Percentiles rank a stretch among this genome's conserved stretches.
phyloP scores from a whole-genome alignment of 2,113 vertebrate species.

The Scophthalmus maximus region DNA sequence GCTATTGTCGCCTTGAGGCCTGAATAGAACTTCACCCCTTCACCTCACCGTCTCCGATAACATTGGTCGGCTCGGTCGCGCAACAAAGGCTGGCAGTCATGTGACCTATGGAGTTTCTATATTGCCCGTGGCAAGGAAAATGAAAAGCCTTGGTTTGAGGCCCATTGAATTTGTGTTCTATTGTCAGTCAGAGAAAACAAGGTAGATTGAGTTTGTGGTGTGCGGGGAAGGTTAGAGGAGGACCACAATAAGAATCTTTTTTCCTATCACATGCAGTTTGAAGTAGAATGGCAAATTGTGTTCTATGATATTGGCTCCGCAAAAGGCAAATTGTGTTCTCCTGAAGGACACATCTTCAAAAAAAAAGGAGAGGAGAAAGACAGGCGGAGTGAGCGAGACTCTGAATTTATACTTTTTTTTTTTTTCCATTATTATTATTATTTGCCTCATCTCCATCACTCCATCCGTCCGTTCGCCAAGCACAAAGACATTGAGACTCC shows the following conservation, averaged over 20 bases:
- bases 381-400: background rate
- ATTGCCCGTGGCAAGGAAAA: slow-evolving; percentile 55
- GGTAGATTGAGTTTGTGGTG: slow-evolving; percentile 78
- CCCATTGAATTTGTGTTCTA: slow-evolving; percentile 72
- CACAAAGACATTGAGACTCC: slow-evolving; percentile 22
- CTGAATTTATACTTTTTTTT: slow-evolving; percentile 58
- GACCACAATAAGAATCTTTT: slow-evolving; percentile 69
- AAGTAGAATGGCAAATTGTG: slow-evolving; percentile 71
- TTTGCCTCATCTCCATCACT: slow-evolving; percentile 58
- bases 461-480: slow-evolving; percentile 40
- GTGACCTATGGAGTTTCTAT: slow-evolving; percentile 69
- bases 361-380: slow-evolving; percentile 60
- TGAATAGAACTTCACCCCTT: slow-evolving; percentile 67
- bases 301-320: slow-evolving; percentile 63
- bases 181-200: slow-evolving; percentile 74
- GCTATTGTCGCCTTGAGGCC: slow-evolving; percentile 56
- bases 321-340: slow-evolving; percentile 72
- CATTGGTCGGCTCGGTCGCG: slow-evolving; percentile 48
- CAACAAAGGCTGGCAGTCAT: slow-evolving; percentile 65
- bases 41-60: slow-evolving; percentile 64
- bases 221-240: slow-evolving; percentile 71
- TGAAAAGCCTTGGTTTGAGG: slow-evolving; percentile 64
- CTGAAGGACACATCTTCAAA: slow-evolving; percentile 73
- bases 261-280: slow-evolving; percentile 73
- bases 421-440: slow-evolving; percentile 50